A percentile compares a stretch with the other conserved stretches of the same genome.
Conservation (phyloP, 2,888 invertebrate genomes). For the Netelia fuscicornis region DNA sequence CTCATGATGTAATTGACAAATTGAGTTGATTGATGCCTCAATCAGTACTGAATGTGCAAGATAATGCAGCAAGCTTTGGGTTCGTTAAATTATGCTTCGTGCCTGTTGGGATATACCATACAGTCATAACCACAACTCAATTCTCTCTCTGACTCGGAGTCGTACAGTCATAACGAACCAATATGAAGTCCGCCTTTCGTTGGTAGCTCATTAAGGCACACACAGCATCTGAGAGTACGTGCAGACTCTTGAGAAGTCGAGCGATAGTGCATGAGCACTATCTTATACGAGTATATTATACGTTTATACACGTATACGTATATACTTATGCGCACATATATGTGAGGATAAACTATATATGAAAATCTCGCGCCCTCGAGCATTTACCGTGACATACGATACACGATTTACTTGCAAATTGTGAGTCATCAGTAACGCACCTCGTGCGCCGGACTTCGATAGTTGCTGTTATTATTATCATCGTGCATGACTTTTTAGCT, state of each 20-base stretch:
- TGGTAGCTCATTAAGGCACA: constrained; percentile 55
- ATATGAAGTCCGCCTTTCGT: constrained; percentile 64
- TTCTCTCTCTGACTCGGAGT: constrained; percentile 46
- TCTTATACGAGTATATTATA: constrained; percentile 5
- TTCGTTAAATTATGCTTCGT: constrained; percentile 56
- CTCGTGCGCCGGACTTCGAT: constrained; percentile 29
- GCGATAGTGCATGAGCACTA: constrained; percentile 22
- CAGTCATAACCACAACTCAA: constrained; percentile 61
- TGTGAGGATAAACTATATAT: constrained; percentile 6
- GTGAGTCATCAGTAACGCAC: constrained; percentile 63
- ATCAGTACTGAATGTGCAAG: constrained; percentile 24
- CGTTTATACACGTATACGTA: neutral
- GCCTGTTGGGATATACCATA: constrained; percentile 29
- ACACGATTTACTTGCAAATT: constrained; percentile 63
- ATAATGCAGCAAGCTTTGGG: constrained; percentile 41
- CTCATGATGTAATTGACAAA: constrained; percentile 50
- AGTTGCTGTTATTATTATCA: constrained; percentile 41
- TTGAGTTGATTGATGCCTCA: constrained; percentile 50
- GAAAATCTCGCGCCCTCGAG: constrained; percentile 58
- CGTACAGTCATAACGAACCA: constrained; percentile 56
- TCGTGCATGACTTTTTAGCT: constrained; percentile 8
- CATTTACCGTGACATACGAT: constrained; percentile 60
- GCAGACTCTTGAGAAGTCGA: constrained; percentile 38
- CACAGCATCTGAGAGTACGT: constrained; percentile 40
- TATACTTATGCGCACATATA: constrained; percentile 9